Base-by-base conservation (phyloP, 2,888 invertebrate genomes). In the Eulithis testata region DNA sequence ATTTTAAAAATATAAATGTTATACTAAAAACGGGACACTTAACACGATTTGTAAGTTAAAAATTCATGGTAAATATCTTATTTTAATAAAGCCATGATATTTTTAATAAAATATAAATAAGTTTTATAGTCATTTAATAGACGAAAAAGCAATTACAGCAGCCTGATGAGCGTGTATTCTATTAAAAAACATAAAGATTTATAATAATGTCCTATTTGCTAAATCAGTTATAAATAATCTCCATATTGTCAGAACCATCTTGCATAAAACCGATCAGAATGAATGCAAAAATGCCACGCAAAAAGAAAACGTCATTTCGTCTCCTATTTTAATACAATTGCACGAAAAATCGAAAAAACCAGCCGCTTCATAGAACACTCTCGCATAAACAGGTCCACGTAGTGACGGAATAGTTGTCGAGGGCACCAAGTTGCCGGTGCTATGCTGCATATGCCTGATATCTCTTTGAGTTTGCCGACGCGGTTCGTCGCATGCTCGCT, bases 341-440 rank as follows among this genome's bases (percentile, higher is more conserved):
- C 54, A 44, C 44, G 45, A 44, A 52, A 12, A 55, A 21, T 11
- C 7, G 21, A 40, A 0, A 31, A 40, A 50, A 55, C 44, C 44
- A n/a, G n/a, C 12, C 9, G 31, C 36, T 37, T 47, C 51, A 14
- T 58, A 11, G 57, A 63, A 54, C 67, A 40, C 40, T 40, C 40
- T 40, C 40, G 40, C 40, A 40, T 40, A 40, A 40, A 40, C 40
- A 40, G 40, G 40, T 40, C 40, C 40, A 2, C 40, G 40, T 83
- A 85, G 88, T 89, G 88, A 86, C 78, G 82, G 89, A 87, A 91
- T 90, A 87, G 90, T 84, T 87, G 89, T 89, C 83, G 79, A 83
- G 75, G 78, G 81, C 83, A 85, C 83, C 83, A 78, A 79, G 84
- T 85, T 81, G 88, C 80, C 71, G 72, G 83, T 82, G 89, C 82